Evolutionary conservation across 2,888 invertebrate species (phyloP), one percentile per base, ranked within the genome.

Genomic region (Masnerella sp.): DNA sequence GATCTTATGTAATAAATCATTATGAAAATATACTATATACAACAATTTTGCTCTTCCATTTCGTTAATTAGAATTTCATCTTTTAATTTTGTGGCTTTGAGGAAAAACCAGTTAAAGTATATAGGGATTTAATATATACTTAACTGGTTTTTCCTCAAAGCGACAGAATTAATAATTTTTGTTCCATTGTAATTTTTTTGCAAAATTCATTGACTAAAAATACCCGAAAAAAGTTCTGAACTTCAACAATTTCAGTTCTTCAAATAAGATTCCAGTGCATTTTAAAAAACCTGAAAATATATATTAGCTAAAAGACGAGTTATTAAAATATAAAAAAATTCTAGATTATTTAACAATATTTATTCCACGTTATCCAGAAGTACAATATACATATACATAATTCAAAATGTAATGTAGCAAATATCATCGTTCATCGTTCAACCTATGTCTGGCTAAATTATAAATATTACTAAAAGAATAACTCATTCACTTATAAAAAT

Each of bases 1-100:
- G 76, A 79, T 64, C 75, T 76, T 76, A 76, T 78, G 75, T 81
- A 83, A 81, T 77, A 74, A 79, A 77, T 54, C 61, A 68, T 62
- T 62, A 25, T 62, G 58, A 67, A 61, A 72, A 67, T 68, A 73
- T 73, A 73, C 42, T 67, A 54, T 54, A 68, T 18, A 59, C 36
- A 56, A 56, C 36, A 64, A 20, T 15, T 3, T 8, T 5, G 20
- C 5, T 4, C 11, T 28, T 2, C 7, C 11, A 22, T 42, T 42
- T n/a, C n/a, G n/a, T n/a, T n/a, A n/a, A 14, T 12, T 22, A 7
- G n/a, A 22, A 15, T 22, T 40, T 36, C 9, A 5, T 12, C 17
- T 17, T 42, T 43, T 43, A 15, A n/a, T n/a, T 43, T 34, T 12
- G 12, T 51, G n/a, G n/a, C n/a, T n/a, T n/a, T n/a, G n/a, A n/a